Conservation (phyloP, 2,113 vertebrate species). For the Pleuronectes platessa region DNA sequence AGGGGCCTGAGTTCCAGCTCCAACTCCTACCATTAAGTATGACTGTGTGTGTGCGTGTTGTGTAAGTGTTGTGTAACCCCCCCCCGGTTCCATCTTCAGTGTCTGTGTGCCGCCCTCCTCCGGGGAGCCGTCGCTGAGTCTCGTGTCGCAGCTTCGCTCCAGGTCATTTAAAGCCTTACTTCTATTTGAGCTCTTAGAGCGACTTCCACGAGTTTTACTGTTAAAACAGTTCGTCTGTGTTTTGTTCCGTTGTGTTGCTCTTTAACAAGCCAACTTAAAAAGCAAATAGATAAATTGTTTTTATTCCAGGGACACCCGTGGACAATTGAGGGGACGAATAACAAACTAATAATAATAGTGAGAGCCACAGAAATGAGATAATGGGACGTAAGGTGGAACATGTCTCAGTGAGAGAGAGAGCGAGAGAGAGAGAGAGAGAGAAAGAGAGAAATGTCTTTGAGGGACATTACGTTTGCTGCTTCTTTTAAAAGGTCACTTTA, state of each 20-base stretch:
- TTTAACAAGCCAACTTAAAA: slow-evolving; percentile 68
- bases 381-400: slow-evolving; percentile 71
- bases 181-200: slow-evolving; percentile 83
- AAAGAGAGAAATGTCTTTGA: slow-evolving; percentile 73
- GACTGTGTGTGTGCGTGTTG: slow-evolving; percentile 64
- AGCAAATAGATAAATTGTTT: slow-evolving; percentile 31
- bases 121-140: slow-evolving; percentile 50
- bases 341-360: slow-evolving; percentile 49
- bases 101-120: slow-evolving; percentile 62
- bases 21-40: slow-evolving; percentile 50
- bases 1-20: slow-evolving; percentile 40
- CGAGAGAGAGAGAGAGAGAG: slow-evolving; percentile 37
- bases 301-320: slow-evolving; percentile 60
- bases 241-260: slow-evolving; percentile 54
- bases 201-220: slow-evolving; percentile 76
- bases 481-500: slow-evolving; percentile 85
- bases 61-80: slow-evolving; percentile 65
- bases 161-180: slow-evolving; percentile 70
- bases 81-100: slow-evolving; percentile 48
- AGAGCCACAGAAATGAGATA: slow-evolving; percentile 69
- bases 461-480: slow-evolving; percentile 83
- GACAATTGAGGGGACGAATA: slow-evolving; percentile 64
- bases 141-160: slow-evolving; percentile 60
- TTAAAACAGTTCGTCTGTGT: slow-evolving; percentile 84
- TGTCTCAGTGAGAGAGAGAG: slow-evolving; percentile 68